These are phyloP conservation scores for Drosophila stalkeri DNA, from an alignment of 2,888 invertebrate genomes.

Conservation along the genomic window DNA sequence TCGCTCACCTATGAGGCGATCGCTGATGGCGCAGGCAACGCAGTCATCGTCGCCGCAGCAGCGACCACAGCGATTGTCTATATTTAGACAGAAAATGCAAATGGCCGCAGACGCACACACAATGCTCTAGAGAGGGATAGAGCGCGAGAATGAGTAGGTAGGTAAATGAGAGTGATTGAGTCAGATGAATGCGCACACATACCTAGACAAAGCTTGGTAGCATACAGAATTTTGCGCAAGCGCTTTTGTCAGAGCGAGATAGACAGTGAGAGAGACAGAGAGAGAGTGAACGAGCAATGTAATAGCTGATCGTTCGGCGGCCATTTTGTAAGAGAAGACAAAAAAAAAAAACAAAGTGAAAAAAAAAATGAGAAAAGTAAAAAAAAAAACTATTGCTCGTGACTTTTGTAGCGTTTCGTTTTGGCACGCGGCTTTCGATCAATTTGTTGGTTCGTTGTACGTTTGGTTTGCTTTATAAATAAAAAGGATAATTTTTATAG, in stretches of 20 bases:
- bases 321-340: conserved; percentile 46
- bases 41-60: conserved; percentile 20
- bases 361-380: background rate
- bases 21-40: conserved; percentile 28
- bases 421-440: conserved; percentile 46
- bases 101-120: conserved; percentile 60
- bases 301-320: conserved; percentile 28
- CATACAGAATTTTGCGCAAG: conserved; percentile 62
- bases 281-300: background rate
- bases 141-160: conserved; percentile 6
- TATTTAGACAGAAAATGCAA: conserved; percentile 80
- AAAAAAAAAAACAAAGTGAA: conserved; percentile 9
- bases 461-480: conserved; percentile 55
- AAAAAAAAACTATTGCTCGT: conserved; percentile 40
- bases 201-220: conserved; percentile 36
- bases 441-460: conserved; percentile 47
- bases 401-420: conserved; percentile 33
- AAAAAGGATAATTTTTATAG: conserved; percentile 72
- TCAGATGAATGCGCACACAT: conserved; percentile 29
- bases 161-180: conserved; percentile 21
- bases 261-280: background rate
- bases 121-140: conserved; percentile 3
- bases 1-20: conserved; percentile 49
- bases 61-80: conserved; percentile 57
- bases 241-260: conserved; percentile 31